Evolutionary conservation across 2,113 vertebrate genomes (phyloP).

Genomic region (Psilopogon haemacephalus): DNA sequence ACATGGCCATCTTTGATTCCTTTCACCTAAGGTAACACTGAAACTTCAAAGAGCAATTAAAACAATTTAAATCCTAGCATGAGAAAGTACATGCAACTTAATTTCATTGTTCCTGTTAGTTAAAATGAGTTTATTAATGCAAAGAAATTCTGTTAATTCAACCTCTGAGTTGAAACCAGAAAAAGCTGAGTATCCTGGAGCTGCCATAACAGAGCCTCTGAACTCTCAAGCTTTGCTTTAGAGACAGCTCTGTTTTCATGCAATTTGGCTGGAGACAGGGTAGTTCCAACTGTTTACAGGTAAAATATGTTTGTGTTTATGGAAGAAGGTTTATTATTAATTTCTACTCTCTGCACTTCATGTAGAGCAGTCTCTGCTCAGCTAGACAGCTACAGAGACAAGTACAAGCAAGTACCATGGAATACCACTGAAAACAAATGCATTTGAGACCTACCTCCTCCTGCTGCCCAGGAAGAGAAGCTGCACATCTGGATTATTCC

Average conservation of each 20-base stretch:
- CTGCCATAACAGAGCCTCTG: not conserved
- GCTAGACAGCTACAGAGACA: not conserved
- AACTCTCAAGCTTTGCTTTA: not conserved
- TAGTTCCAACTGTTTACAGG: not conserved
- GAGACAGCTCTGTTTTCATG: not conserved
- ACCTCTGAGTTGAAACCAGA: not conserved
- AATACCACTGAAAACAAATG: not conserved
- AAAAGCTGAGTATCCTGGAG: not conserved
- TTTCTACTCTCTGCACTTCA: accelerated
- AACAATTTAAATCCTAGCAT: not conserved
- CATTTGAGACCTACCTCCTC: not conserved
- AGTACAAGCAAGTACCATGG: not conserved
- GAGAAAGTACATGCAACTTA: not conserved
- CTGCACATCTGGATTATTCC: not conserved
- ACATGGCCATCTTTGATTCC: not conserved
- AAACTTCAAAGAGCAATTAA: not conserved
- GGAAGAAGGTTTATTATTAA: not conserved
- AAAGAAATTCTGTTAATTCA: not conserved
- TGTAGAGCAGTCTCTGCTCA: not conserved
- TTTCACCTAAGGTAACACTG: not conserved
- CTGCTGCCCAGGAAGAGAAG: not conserved
- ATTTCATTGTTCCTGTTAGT: not conserved
- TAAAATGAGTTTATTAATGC: not conserved
- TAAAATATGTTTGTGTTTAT: not conserved
- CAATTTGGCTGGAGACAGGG: not conserved